Conservation (phyloP, 2,113 vertebrate species). For the Dasyprocta punctata region DNA sequence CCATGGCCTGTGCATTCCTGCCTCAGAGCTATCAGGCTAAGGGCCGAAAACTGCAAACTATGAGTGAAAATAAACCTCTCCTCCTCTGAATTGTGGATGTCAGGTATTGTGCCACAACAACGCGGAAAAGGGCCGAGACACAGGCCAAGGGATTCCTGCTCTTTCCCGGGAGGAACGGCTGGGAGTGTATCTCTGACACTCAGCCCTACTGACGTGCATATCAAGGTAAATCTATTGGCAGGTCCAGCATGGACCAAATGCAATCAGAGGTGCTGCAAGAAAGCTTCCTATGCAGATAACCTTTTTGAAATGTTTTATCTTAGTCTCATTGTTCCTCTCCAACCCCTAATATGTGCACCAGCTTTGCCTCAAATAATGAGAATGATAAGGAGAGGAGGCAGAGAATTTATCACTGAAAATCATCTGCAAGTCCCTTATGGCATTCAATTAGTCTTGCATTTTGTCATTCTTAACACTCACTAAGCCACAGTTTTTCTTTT, state of each 20-base stretch:
- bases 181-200: background rate
- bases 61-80: background rate
- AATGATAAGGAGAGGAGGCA: constrained; percentile 44
- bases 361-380: constrained; percentile 56
- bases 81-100: background rate
- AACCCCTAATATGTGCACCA: background rate
- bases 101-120: background rate
- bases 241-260: background rate
- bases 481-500: constrained; percentile 25
- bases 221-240: background rate
- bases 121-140: background rate
- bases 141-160: background rate
- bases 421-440: constrained; percentile 53
- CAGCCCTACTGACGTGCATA: too few species aligned
- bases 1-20: background rate
- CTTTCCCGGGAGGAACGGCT: background rate
- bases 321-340: background rate
- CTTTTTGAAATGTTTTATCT: constrained; percentile 56
- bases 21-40: background rate
- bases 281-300: background rate
- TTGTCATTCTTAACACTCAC: constrained; percentile 66
- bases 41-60: background rate
- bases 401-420: constrained; percentile 70
- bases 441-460: constrained; percentile 68
- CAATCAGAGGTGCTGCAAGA: background rate